Evolutionary conservation across 2,797 vertebrate species (phyloP), one percentile per base, ranked within the genome.

Genomic region (Staurois parvus): DNA sequence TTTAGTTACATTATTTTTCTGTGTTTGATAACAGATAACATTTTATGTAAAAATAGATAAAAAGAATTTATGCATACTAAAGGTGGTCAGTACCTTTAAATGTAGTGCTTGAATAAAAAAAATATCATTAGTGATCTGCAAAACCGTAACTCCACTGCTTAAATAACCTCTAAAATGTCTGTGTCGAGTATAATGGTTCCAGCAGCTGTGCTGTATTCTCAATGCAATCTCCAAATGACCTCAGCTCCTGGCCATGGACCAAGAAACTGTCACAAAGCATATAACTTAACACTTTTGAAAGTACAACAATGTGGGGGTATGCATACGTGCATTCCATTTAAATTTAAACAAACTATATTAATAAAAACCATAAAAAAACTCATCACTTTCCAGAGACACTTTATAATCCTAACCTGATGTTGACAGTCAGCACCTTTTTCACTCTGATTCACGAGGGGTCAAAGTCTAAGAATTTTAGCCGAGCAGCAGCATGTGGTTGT

Each of bases 381-480:
- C 67, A 78, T 86, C 69, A 73, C 85, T 73, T 77, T 78, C 68
- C 73, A 67, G 29, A 83, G 70, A 72, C 56, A 66, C 70, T 72
- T 83, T 77, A 72, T 86, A 86, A 86, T 86, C 24, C 15, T 62
- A 83, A 83, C 85, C 85, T 86, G 80, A 86, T 86, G 85, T 67
- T 72, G 80, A 66, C 48, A 72, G 79, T 83, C 85, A 86, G 79
- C 75, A 86, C 80, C 79, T 86, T 86, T 64, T 86, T 37, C 69
- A 86, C 17, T 28, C 40, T 77, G 48, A 86, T 83, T 78, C 32
- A 29, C 4, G 40, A 83, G 62, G 37, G 69, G 79, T 86, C 79
- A 83, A 72, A 83, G 85, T 73, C 75, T 72, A 79, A 79, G 81
- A 87, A 87, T 79, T 66, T 72, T 42, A 74, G 28, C 30, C 15